These are phyloP conservation scores for Dicaeum eximium DNA, from an alignment of 2,113 vertebrate species.

Conservation along the genomic window DNA sequence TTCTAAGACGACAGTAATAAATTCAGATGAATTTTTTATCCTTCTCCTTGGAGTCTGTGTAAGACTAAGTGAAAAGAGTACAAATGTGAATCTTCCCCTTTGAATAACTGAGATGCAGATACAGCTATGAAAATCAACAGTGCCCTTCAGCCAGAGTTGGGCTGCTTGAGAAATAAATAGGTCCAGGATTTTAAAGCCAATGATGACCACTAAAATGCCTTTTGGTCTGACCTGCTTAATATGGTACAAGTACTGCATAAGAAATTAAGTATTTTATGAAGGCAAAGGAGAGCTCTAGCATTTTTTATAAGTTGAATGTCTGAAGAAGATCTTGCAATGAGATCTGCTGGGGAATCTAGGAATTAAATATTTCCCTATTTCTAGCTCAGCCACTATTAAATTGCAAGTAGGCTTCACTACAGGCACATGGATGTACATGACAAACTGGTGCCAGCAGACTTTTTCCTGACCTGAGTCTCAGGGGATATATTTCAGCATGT, in stretches of 20 bases:
- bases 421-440: not conserved
- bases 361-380: not conserved
- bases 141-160: not conserved
- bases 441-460: not conserved
- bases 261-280: not conserved
- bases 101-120: not conserved
- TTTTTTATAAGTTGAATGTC: not conserved
- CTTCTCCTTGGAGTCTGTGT: not conserved
- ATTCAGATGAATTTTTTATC: not conserved
- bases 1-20: not conserved
- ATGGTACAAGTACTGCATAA: not conserved
- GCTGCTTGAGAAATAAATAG: not conserved
- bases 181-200: not conserved
- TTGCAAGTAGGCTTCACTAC: not conserved
- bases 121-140: not conserved
- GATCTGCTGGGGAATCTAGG: not conserved
- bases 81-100: not conserved
- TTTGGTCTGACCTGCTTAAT: not conserved
- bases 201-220: not conserved
- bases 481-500: not conserved
- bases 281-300: not conserved
- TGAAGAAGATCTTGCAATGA: not conserved
- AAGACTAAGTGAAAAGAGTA: not conserved
- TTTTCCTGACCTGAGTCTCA: not conserved
- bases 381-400: not conserved